Percentiles rank a stretch among this genome's conserved stretches.
phyloP scores from a whole-genome alignment of 2,888 invertebrate genomes.

The Phymatocera aterrima region DNA sequence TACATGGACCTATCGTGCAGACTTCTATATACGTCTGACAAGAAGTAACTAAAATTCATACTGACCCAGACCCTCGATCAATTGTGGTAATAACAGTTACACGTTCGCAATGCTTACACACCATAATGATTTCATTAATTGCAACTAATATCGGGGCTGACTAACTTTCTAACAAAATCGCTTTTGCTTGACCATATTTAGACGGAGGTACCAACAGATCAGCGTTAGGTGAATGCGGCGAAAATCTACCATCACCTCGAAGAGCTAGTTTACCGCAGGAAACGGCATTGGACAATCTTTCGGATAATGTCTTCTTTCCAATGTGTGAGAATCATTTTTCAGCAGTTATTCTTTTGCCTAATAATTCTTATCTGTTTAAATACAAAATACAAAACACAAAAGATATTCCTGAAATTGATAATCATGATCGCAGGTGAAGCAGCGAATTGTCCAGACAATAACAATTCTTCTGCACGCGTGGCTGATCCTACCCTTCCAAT shows the following conservation, averaged over 20 bases:
- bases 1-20: too few relatives aligned
- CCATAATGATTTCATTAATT: not conserved
- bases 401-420: not conserved
- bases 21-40: not conserved
- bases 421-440: slow-evolving; percentile 59
- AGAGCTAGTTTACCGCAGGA: slow-evolving; percentile 70
- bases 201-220: slow-evolving; percentile 63
- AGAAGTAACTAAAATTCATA: slow-evolving; percentile 1
- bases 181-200: slow-evolving; percentile 42
- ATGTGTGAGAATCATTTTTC: slow-evolving; percentile 58
- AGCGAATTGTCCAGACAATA: slow-evolving; percentile 64
- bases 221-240: slow-evolving; percentile 62
- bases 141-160: slow-evolving; percentile 31
- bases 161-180: slow-evolving; percentile 41
- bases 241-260: slow-evolving; percentile 61
- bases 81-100: not conserved
- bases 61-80: not conserved
- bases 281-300: slow-evolving; percentile 62
- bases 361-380: not conserved
- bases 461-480: slow-evolving; percentile 59
- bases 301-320: slow-evolving; percentile 59
- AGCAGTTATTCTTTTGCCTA: slow-evolving; percentile 62
- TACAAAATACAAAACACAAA: not conserved
- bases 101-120: not conserved
- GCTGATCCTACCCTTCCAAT: slow-evolving; percentile 53